Evolutionary conservation across 2,888 invertebrate genomes (phyloP), one percentile per base, ranked within the genome.

Genomic region (Lathronympha strigana): DNA sequence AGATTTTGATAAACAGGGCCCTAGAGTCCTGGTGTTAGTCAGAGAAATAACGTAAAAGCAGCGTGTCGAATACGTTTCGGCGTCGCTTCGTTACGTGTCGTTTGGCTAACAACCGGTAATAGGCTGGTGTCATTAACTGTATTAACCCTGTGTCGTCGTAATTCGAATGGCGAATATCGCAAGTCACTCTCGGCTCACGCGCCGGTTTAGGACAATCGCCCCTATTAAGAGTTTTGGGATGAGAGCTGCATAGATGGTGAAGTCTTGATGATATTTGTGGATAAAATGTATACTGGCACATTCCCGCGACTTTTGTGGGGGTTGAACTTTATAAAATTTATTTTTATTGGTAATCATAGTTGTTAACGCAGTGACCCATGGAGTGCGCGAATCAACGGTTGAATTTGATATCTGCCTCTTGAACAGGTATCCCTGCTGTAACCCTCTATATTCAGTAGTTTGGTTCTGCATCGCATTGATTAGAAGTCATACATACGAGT

Each of bases 41-140:
- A 82, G 75, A 76, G 74, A 77, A 78, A 78, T 79, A 76, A 76
- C 78, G 76, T 77, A 81, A 84, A 85, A 86, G 84, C 88, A 87
- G 85, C 90, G 87, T 88, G 75, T 78, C 91, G 67, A 86, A 92
- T 87, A 80, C 87, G 83, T 85, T 83, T 91, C 81, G 79, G 87
- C 75, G 81, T 74, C 86, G 91, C 82, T 91, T 92, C 90, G 90
- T 92, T 90, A 86, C 73, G 74, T 82, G 80, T 87, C 84, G 86
- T 87, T 89, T 83, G 83, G 76, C 87, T 90, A 90, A 91, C 90
- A 82, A 84, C 86, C 79, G 74, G 84, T 90, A 91, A 91, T 90
- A 82, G 85, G 80, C 78, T 79, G 79, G 82, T 83, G 80, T 88
- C 89, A 89, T 91, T 90, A 90, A 88, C 84, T 86, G 79, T 84